Evolutionary conservation across 1,140 invertebrate genomes (phyloP), one percentile per base, ranked within the genome.

Genomic region (Bradynema listronoti): DNA sequence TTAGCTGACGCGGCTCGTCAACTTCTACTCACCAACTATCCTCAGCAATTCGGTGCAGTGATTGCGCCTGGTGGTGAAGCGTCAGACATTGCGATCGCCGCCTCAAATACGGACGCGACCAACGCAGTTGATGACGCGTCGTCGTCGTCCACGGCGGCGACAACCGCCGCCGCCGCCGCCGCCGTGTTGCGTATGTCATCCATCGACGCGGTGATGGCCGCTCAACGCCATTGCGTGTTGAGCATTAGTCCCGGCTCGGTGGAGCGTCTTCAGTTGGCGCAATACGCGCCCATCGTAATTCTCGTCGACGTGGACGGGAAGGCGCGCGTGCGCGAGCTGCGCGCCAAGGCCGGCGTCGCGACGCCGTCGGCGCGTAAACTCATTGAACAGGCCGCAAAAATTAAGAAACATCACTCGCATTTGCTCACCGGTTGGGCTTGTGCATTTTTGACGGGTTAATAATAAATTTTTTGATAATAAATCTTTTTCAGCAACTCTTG

Each of bases 271-370:
- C 96, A 97, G 83, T 93, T 95, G 78, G 91, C 92, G 39, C 92
- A 96, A 80, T 92, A 95, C 80, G 95, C 94, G 81, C 94, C 94
- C 0, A 91, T 98, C 65, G 92, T 97, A 7, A 87, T 98, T 62
- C 93, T 94, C 80, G 82, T 97, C 46, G 88, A 92, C 79, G 88
- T 91, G 0, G 93, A 98, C 71, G 88, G 85, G 55, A 95, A 96
- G 76, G 88, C 90, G 69, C 85, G 89, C 34, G 86, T 98, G 46
- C 95, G 97, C 78, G 92, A 97, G 5, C 19, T 50, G 16, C 29
- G 47, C 27, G 29, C 47, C 27, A 50, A 50, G n/a, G 16, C 47
- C 4, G 68, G 69, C 25, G 66, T 64, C 22, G 58, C 65, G 24
- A 58, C 75, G 1, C 11, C 46, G 7, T 77, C 75, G 1, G 63